Evolutionary conservation across 2,888 invertebrate species (phyloP), one percentile per base, ranked within the genome.

Genomic region (Andrena bicolor): DNA sequence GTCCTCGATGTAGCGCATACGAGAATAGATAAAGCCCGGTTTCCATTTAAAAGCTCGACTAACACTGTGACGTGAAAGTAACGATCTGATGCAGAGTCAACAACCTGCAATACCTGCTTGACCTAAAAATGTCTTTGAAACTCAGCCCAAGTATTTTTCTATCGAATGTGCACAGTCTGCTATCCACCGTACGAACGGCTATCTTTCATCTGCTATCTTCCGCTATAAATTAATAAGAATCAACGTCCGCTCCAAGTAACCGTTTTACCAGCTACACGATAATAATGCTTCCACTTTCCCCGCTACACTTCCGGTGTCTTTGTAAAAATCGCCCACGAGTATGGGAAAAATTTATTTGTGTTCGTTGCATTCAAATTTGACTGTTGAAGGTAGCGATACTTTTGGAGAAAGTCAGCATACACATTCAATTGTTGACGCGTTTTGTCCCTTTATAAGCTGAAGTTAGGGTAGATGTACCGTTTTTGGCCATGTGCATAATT

Each of bases 31-130:
- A 83, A 84, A 86, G 80, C 71, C 32, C 66, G 76, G 71, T 76
- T 83, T 82, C 76, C 77, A 80, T 84, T 79, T 68, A 84, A 83
- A 86, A 84, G 84, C 81, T 84, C 68, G 63, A 74, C 88, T 76
- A 76, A 84, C 80, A 80, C 81, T 86, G 78, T 80, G 80, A 83
- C 84, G 82, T 80, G 83, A 88, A 88, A 84, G 86, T 88, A 88
- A 88, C 88, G 88, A 88, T 88, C 86, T 79, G 63, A 84, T 77
- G 88, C 72, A 71, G 83, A 84, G 87, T 88, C 88, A 88, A 88
- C 81, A 88, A 88, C 87, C 87, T 80, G 77, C 80, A 74, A 86
- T 88, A 87, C 82, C 84, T 88, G 84, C 81, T 83, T 88, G 87
- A 88, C 87, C 87, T 86, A 82, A 88, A 88, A 83, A 76, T 87